Evolutionary conservation across 1,140 invertebrate species (phyloP), one percentile per base, ranked within the genome.

Genomic region (Helicoverpa zea): DNA sequence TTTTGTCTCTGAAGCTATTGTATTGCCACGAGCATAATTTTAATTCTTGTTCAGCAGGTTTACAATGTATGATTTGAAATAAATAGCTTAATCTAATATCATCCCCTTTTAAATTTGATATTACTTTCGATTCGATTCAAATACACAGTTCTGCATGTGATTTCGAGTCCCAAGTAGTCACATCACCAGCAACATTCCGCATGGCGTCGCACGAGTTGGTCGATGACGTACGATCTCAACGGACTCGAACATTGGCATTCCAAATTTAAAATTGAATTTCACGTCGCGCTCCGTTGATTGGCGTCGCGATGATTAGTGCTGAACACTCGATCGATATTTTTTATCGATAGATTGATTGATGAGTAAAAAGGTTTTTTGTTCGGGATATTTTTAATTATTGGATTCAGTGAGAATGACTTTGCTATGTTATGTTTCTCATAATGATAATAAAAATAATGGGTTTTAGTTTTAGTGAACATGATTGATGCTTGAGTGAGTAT

Each of bases 211-310:
- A 70, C 56, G 35, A 61, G 13, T 75, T 49, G 35, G 35, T 58
- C 47, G 80, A 59, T 77, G 74, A 72, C 52, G 73, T 59, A 61
- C 80, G 51, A 77, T 81, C 49, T 56, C 43, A 73, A 14, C 61
- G 59, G 49, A 61, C 63, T 54, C 14, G 73, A 81, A 76, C 58
- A 75, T 70, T 76, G 54, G 23, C 56, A 64, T 73, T 72, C 58
- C 56, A 29, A 70, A 81, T 76, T 81, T 81, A 68, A 81, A 81
- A 77, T 81, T 81, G 73, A 81, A 81, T 81, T 77, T 81, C 43
- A 56, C 61, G 63, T 16, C 13, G 18, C n/a, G 23, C 43, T 10
- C 63, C 2, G 23, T 30, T 68, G 61, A 59, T 59, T 68, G 51
- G 61, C 29, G 35, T 12, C 49, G 76, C n/a, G 1, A 51, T 29